Conservation (phyloP, 1,140 invertebrate genomes). For the Eriocheir sinensis region DNA sequence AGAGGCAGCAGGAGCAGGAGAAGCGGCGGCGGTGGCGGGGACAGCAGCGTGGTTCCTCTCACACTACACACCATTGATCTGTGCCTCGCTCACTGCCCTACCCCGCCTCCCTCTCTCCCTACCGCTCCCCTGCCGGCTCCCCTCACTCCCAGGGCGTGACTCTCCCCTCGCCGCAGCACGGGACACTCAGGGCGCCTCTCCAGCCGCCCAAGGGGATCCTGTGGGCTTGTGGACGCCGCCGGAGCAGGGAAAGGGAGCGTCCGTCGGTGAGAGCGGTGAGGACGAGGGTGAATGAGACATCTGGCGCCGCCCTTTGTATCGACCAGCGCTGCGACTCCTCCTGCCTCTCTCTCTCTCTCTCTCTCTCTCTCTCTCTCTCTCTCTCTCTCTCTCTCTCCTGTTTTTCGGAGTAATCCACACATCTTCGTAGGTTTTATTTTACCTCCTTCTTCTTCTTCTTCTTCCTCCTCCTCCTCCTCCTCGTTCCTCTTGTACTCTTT, state of each 20-base stretch:
- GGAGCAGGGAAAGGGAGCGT: not conserved
- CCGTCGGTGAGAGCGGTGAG: not conserved
- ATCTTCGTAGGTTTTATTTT: too few relatives aligned
- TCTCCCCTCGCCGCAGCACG: not conserved
- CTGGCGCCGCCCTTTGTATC: constrained; percentile 14
- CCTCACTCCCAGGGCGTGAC: constrained; percentile 36
- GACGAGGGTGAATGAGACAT: constrained; percentile 62
- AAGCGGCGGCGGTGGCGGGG: constrained; percentile 26
- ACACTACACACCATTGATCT: constrained; percentile 75
- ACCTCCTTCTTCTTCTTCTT: not conserved
- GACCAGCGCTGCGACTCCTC: not conserved
- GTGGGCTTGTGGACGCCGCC: not conserved
- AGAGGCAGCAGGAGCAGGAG: constrained; percentile 22
- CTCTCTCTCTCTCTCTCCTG: not conserved
- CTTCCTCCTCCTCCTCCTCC: not conserved
- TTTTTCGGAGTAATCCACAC: too few relatives aligned
- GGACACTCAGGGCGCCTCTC: not conserved
- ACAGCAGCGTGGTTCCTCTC: constrained; percentile 32
- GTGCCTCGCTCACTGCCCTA: constrained; percentile 57
- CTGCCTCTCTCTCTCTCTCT: constrained; percentile 49
- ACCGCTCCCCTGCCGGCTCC: not conserved
- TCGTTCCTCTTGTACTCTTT: not conserved
- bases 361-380: constrained; percentile 34
- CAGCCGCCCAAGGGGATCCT: not conserved
- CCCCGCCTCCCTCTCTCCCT: not conserved